Evolutionary conservation across 1,140 invertebrate species (phyloP).

Genomic region (Ylistrum balloti): DNA sequence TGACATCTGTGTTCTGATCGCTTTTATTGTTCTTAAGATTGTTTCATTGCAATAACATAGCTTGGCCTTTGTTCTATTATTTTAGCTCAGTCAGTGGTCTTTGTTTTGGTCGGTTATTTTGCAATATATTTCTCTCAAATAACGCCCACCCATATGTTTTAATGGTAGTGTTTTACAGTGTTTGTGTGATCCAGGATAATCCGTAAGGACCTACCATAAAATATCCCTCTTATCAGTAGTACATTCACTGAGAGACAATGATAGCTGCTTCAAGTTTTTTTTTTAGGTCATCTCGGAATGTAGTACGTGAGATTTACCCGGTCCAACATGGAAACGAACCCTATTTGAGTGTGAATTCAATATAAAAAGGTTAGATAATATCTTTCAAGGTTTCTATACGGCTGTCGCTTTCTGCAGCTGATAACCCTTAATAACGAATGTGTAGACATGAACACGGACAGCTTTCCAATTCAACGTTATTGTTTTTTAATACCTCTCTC

Average conservation of each 20-base stretch:
- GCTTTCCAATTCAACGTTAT: not conserved
- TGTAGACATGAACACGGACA: not conserved
- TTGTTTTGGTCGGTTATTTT: too few relatives aligned
- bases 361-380: conserved; percentile 1
- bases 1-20: too few relatives aligned
- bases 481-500: too few relatives aligned
- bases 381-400: not conserved
- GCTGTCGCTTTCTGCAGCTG: not conserved
- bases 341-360: not conserved
- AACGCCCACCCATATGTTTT: too few relatives aligned
- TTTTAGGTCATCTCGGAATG: not conserved
- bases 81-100: too few relatives aligned
- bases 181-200: not conserved
- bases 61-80: too few relatives aligned
- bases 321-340: not conserved
- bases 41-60: too few relatives aligned
- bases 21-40: too few relatives aligned
- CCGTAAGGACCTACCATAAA: not conserved
- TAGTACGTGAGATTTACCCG: not conserved
- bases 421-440: not conserved
- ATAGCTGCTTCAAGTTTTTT: too few relatives aligned
- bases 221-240: not conserved
- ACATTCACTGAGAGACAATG: not conserved
- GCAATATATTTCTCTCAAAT: too few relatives aligned
- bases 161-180: too few relatives aligned